Evolutionary conservation across 1,140 invertebrate species (phyloP).

Genomic region (Ptiloglossa arizonensis): DNA sequence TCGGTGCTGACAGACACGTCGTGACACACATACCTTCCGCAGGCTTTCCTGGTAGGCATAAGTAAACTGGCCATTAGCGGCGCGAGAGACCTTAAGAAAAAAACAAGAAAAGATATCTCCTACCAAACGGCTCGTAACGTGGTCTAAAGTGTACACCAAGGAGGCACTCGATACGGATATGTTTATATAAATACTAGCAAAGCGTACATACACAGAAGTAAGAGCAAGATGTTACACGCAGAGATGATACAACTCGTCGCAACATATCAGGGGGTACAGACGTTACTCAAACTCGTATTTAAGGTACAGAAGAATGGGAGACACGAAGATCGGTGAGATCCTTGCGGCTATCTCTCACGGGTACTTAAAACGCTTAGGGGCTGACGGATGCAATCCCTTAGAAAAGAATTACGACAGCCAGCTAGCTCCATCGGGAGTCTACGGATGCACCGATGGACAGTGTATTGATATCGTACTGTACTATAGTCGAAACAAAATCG

Average conservation of each 20-base stretch:
- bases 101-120: constrained; percentile 78
- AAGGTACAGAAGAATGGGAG: constrained; percentile 25
- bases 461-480: too few species aligned
- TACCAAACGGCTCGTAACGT: constrained; percentile 72
- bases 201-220: constrained; percentile 67
- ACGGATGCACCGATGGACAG: neutral
- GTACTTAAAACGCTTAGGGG: neutral
- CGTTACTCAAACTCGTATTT: constrained; percentile 3
- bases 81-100: constrained; percentile 81
- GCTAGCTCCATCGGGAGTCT: neutral
- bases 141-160: constrained; percentile 69
- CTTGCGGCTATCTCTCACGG: neutral
- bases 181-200: constrained; percentile 64
- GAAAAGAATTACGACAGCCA: neutral
- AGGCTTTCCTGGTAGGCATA: constrained; percentile 82
- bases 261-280: neutral
- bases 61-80: constrained; percentile 81
- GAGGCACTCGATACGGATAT: constrained; percentile 63
- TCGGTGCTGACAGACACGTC: constrained; percentile 64
- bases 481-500: too few species aligned
- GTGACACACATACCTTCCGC: constrained; percentile 80
- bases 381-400: neutral
- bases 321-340: constrained; percentile 54
- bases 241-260: constrained; percentile 16
- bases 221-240: constrained; percentile 39